phyloP scores from a whole-genome alignment of 2,888 invertebrate species.

The Thereva unica region DNA sequence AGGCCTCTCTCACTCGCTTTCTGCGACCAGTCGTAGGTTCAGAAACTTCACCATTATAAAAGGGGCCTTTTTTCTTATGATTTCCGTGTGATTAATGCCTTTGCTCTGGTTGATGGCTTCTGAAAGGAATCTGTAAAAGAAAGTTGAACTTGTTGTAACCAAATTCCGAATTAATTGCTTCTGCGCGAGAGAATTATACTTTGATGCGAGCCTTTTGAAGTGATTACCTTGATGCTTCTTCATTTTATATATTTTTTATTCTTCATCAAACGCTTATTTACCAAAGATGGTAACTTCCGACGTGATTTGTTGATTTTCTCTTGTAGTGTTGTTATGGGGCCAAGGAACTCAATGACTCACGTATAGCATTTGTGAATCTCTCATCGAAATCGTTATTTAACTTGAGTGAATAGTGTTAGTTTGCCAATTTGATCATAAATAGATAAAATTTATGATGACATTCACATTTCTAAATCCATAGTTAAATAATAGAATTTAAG shows the following conservation, averaged over 20 bases:
- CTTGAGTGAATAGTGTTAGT: too few relatives aligned
- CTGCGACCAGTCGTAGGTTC: background rate
- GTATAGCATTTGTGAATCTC: too few relatives aligned
- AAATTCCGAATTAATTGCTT: conserved; percentile 25
- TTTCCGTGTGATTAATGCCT: conserved; percentile 25
- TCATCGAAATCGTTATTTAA: too few relatives aligned
- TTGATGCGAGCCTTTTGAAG: conserved; percentile 2
- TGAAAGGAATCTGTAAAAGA: conserved; percentile 21
- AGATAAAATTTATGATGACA: too few relatives aligned
- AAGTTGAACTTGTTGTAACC: conserved; percentile 20
- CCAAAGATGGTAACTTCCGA: background rate
- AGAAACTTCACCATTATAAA: background rate
- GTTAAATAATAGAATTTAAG: too few relatives aligned
- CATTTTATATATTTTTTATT: conserved; percentile 7
- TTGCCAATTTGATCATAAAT: too few relatives aligned
- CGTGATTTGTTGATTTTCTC: too few relatives aligned
- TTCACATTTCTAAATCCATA: too few relatives aligned
- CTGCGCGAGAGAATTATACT: conserved; percentile 17
- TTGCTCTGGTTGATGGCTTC: conserved; percentile 22
- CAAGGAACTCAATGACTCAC: too few relatives aligned
- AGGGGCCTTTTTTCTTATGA: background rate
- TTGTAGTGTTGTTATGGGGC: too few relatives aligned
- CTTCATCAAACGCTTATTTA: conserved; percentile 1
- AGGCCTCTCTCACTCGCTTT: conserved; percentile 29
- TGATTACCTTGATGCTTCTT: background rate